These are phyloP conservation scores for Tamias sibiricus DNA, from an alignment of 2,113 vertebrate genomes.

Conservation along the genomic window DNA sequence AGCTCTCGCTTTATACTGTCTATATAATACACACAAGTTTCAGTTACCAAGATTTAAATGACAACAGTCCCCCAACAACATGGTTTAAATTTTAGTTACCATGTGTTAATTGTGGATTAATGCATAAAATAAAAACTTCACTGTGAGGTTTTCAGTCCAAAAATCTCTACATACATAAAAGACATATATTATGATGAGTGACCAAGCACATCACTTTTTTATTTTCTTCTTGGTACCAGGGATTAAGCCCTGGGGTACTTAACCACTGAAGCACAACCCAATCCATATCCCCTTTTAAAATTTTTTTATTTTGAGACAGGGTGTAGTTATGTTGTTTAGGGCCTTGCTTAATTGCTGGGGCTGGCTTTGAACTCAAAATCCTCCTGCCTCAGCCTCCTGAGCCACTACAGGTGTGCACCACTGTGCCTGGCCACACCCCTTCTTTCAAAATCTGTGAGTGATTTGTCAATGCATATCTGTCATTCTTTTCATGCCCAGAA, in stretches of 20 bases:
- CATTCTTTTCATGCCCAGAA: not conserved
- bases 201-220: not conserved
- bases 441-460: not conserved
- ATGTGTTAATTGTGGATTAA: conserved; percentile 6
- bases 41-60: not conserved
- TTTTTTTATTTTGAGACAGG: too few relatives aligned
- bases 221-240: too few relatives aligned
- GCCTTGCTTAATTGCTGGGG: too few relatives aligned
- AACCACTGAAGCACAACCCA: too few relatives aligned
- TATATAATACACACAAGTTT: not conserved
- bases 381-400: too few relatives aligned
- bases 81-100: conserved; percentile 24
- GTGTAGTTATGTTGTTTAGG: too few relatives aligned
- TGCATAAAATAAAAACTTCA: conserved; percentile 14
- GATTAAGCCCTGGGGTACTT: too few relatives aligned
- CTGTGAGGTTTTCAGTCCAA: not conserved
- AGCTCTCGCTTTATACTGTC: not conserved
- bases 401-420: too few relatives aligned
- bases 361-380: too few relatives aligned
- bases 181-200: not conserved
- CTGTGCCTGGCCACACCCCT: not conserved
- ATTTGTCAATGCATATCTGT: not conserved
- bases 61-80: not conserved
- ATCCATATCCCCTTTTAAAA: too few relatives aligned
- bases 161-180: conserved; percentile 15